Conservation (phyloP, 1,140 invertebrate genomes). For the Arctopsyche grandis region DNA sequence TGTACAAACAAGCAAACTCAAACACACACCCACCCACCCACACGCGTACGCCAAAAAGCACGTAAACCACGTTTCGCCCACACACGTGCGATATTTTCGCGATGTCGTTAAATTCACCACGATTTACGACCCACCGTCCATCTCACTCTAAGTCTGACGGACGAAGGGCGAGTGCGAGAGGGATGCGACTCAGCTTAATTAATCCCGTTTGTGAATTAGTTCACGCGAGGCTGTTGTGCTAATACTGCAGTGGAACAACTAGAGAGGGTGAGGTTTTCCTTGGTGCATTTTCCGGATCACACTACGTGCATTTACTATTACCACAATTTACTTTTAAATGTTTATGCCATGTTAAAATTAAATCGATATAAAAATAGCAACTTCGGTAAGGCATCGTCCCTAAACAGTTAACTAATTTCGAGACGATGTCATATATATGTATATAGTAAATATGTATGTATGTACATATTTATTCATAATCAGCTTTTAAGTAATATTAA, state of each 20-base stretch:
- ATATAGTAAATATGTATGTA: not conserved
- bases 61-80: not conserved
- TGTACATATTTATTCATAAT: not conserved
- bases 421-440: not conserved
- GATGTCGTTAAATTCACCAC: constrained; percentile 6
- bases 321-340: no score
- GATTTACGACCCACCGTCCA: not conserved
- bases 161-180: not conserved
- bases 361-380: no score
- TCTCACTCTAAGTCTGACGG: not conserved
- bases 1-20: constrained; percentile 12
- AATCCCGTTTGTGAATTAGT: constrained; percentile 31
- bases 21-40: not conserved
- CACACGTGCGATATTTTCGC: not conserved
- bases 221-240: not conserved
- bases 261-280: not conserved
- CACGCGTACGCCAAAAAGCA: not conserved
- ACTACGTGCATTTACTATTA: not conserved
- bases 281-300: not conserved
- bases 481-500: no score
- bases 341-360: no score
- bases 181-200: not conserved
- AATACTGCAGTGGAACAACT: not conserved
- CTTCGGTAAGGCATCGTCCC: no score
- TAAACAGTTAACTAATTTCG: no score